phyloP scores from a whole-genome alignment of 2,888 invertebrate genomes.

The Caradrina clavipalpis region DNA sequence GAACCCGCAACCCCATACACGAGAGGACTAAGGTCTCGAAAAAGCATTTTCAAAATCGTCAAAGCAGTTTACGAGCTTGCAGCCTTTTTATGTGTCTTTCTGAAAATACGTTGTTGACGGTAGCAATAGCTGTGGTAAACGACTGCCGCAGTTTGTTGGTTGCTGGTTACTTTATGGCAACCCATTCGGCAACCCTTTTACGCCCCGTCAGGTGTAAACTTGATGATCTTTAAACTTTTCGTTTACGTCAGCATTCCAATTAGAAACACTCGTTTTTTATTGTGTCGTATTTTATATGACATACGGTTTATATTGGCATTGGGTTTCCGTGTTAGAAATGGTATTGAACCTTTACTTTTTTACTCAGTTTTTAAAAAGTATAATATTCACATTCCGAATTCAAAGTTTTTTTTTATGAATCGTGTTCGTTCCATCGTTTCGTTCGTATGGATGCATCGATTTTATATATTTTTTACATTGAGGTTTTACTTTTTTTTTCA shows the following conservation, averaged over 20 bases:
- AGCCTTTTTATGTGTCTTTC: conserved; percentile 14
- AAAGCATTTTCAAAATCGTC: conserved; percentile 24
- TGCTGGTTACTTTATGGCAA: conserved; percentile 56
- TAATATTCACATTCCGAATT: not conserved
- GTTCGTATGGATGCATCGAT: not conserved
- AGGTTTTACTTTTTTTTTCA: too few relatives aligned
- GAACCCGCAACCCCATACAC: too few relatives aligned
- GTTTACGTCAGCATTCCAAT: conserved; percentile 70
- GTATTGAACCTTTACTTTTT: not conserved
- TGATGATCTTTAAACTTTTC: conserved; percentile 72
- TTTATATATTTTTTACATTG: not conserved
- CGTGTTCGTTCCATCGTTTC: not conserved
- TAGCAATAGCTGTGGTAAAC: conserved; percentile 6
- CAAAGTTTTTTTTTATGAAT: not conserved
- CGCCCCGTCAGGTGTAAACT: conserved; percentile 68
- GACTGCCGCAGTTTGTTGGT: conserved; percentile 10
- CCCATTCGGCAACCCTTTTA: conserved; percentile 60
- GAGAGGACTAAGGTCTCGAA: not conserved
- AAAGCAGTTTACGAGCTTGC: conserved; percentile 23
- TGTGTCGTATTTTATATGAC: conserved; percentile 51
- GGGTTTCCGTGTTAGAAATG: not conserved
- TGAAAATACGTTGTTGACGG: conserved; percentile 28
- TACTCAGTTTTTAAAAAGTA: not conserved
- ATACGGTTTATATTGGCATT: conserved; percentile 37
- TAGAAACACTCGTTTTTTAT: conserved; percentile 67